Percentiles rank a stretch among this genome's conserved stretches.
These are phyloP conservation scores for Tholera decimalis DNA, from an alignment of 2,888 invertebrate genomes.

Conservation along the genomic window DNA sequence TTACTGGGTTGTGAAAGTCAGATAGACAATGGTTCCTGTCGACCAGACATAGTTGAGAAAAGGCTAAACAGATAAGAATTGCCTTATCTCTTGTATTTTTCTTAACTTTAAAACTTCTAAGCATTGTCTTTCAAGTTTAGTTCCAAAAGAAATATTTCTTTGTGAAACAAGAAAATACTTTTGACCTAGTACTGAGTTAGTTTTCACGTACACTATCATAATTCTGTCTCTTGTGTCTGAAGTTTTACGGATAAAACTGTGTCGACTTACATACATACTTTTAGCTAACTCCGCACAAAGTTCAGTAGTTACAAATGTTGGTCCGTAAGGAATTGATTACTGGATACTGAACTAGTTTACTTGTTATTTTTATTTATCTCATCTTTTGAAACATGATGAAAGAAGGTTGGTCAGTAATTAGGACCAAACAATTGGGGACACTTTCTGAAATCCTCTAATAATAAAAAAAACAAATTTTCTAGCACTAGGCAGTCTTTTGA, in stretches of 20 bases:
- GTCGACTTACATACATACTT: conserved; percentile 26
- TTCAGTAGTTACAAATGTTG: conserved; percentile 40
- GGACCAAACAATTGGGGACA: too few relatives aligned
- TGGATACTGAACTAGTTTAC: conserved; percentile 21
- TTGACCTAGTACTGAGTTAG: conserved; percentile 19
- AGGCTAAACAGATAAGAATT: too few relatives aligned
- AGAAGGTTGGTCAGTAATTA: too few relatives aligned
- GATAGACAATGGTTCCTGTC: too few relatives aligned
- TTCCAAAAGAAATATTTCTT: conserved; percentile 5
- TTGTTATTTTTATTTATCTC: not conserved
- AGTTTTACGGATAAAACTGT: conserved; percentile 46
- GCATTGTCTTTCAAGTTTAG: not conserved
- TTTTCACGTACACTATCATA: conserved; percentile 32
- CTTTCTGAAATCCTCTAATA: too few relatives aligned
- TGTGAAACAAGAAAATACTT: conserved; percentile 19
- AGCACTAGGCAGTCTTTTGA: too few relatives aligned
- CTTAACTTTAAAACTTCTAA: not conserved
- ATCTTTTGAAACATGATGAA: too few relatives aligned
- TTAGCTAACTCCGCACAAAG: conserved; percentile 34
- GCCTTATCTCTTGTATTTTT: too few relatives aligned
- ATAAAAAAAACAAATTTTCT: too few relatives aligned
- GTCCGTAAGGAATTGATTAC: conserved; percentile 41
- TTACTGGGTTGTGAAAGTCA: too few relatives aligned
- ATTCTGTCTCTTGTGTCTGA: conserved; percentile 36
- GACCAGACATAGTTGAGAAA: too few relatives aligned